These are phyloP conservation scores for Microctenopoma steveboyesi DNA, from an alignment of 2,797 vertebrate genomes.

Conservation along the genomic window DNA sequence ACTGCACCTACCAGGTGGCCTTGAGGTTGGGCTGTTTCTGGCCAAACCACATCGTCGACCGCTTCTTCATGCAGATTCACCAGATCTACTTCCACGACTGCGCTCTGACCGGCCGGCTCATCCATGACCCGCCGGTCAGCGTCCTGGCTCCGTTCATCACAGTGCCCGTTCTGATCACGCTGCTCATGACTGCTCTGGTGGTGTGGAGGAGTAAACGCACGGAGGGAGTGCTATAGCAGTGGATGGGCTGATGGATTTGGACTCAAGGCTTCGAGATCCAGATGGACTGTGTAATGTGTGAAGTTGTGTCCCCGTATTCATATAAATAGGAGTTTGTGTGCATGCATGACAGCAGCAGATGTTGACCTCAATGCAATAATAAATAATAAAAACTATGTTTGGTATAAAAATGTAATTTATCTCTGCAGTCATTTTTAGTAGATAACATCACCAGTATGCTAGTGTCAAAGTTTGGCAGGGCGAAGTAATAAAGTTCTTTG, in stretches of 20 bases:
- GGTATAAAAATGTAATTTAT: slow-evolving; percentile 16
- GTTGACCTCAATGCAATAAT: background rate
- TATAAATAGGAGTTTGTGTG: slow-evolving; percentile 1
- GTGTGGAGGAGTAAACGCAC: slow-evolving; percentile 90
- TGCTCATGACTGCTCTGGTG: slow-evolving; percentile 87
- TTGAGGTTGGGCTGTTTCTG: slow-evolving; percentile 85
- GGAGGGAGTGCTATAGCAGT: slow-evolving; percentile 83
- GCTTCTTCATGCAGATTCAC: slow-evolving; percentile 86
- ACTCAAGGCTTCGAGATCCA: background rate
- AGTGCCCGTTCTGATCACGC: slow-evolving; percentile 84
- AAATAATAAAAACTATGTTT: slow-evolving; percentile 34
- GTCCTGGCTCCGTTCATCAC: slow-evolving; percentile 88
- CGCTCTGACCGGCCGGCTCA: slow-evolving; percentile 81
- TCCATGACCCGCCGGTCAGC: slow-evolving; percentile 83
- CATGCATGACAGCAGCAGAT: background rate
- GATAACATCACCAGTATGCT: slow-evolving; percentile 4
- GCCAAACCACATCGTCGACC: slow-evolving; percentile 87
- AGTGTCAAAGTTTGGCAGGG: slow-evolving; percentile 20
- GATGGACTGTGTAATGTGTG: slow-evolving; percentile 13
- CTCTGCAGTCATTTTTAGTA: slow-evolving; percentile 1
- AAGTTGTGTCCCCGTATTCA: background rate
- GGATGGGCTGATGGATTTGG: background rate
- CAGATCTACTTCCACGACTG: slow-evolving; percentile 87
- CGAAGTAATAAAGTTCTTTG: slow-evolving; percentile 23
- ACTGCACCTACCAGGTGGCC: slow-evolving; percentile 87